Conservation (phyloP, 2,113 vertebrate species). For the Vireo altiloquus region DNA sequence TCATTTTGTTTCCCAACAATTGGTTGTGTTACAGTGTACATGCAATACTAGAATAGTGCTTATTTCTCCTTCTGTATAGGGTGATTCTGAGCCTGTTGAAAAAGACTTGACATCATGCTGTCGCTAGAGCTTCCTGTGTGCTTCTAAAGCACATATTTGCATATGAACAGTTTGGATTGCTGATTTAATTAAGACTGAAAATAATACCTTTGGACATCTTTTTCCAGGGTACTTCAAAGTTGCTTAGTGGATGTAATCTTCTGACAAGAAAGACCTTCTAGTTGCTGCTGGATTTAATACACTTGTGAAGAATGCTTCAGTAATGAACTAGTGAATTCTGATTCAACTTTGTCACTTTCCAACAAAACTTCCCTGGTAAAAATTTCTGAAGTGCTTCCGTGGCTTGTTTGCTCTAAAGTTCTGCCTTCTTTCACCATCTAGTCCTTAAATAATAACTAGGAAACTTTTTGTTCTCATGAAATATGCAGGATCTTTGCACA, state of each 20-base stretch:
- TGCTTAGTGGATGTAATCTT: not conserved
- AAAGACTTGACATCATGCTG: not conserved
- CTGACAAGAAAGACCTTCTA: not conserved
- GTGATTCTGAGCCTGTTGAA: not conserved
- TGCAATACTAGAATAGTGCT: not conserved
- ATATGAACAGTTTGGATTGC: not conserved
- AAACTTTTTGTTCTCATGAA: not conserved
- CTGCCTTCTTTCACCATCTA: not conserved
- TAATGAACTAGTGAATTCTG: not conserved
- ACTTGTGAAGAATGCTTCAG: not conserved
- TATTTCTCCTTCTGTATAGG: not conserved
- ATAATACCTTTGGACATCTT: not conserved
- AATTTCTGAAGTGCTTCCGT: not conserved
- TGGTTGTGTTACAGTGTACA: not conserved
- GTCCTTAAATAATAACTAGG: not conserved
- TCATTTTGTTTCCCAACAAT: not conserved
- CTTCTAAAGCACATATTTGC: not conserved
- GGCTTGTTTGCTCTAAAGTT: not conserved
- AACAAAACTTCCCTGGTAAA: not conserved
- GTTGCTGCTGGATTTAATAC: slow-evolving; percentile 2
- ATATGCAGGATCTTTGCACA: not conserved
- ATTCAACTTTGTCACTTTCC: not conserved
- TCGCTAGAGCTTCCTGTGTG: not conserved
- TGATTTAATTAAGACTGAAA: not conserved
- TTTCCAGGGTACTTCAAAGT: not conserved